These are phyloP conservation scores for Aphaenogaster rudis DNA, from an alignment of 1,140 invertebrate species.

Conservation along the genomic window DNA sequence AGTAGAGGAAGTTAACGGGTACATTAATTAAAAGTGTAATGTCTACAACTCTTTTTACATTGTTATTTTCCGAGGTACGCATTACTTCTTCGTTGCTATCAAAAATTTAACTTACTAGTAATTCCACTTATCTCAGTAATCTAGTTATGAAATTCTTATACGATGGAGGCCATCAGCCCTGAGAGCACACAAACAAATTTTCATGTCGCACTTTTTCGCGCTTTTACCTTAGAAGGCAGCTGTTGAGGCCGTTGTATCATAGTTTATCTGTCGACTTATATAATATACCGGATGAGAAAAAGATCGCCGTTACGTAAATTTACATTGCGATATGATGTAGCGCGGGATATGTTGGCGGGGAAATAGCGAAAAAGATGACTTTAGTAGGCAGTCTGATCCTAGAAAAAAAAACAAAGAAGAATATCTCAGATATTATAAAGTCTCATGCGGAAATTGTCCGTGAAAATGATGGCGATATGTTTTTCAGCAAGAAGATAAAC, in stretches of 20 bases:
- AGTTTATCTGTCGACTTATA: constrained; percentile 17
- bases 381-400: not conserved
- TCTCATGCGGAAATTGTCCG: not conserved
- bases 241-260: not conserved
- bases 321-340: constrained; percentile 10
- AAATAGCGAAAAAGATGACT: not conserved
- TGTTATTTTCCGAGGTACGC: not conserved
- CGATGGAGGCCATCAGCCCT: not conserved
- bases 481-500: not conserved
- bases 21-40: not conserved
- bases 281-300: constrained; percentile 10
- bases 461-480: not conserved
- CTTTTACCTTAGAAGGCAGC: not conserved
- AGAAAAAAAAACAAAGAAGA: not conserved
- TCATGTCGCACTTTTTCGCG: not conserved
- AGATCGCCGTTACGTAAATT: constrained; percentile 1
- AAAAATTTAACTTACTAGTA: not conserved
- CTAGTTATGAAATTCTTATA: not conserved
- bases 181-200: constrained; percentile 13
- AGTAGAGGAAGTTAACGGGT: not conserved
- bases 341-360: not conserved
- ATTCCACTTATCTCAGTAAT: not conserved
- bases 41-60: not conserved
- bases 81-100: not conserved
- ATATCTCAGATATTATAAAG: not conserved